phyloP scores from a whole-genome alignment of 2,888 invertebrate species.

The Amorpha juglandis region DNA sequence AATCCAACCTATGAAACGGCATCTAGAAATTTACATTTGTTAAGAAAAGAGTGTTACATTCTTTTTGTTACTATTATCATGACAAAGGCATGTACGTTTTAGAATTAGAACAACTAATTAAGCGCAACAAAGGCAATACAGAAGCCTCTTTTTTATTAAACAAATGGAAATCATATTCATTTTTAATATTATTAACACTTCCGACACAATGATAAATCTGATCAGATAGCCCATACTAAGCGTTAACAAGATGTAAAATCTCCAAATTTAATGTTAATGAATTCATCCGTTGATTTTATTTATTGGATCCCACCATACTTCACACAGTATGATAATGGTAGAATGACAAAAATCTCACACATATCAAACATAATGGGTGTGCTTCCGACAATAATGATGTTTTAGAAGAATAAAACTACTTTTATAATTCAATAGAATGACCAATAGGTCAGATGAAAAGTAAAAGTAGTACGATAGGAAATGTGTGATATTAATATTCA shows the following conservation, averaged over 20 bases:
- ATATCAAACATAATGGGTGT: constrained; percentile 44
- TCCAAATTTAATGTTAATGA: not conserved
- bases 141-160: too few species aligned
- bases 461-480: constrained; percentile 1
- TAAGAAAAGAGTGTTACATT: too few species aligned
- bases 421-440: not conserved
- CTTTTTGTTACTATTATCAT: too few species aligned
- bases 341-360: constrained; percentile 53
- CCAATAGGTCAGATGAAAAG: not conserved
- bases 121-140: too few species aligned
- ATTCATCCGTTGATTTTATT: not conserved
- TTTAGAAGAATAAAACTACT: constrained; percentile 2
- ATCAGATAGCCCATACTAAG: not conserved
- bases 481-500: not conserved
- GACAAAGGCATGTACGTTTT: too few species aligned
- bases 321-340: constrained; percentile 41
- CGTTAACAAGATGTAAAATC: not conserved
- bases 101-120: too few species aligned
- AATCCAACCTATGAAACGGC: not conserved
- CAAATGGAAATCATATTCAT: too few species aligned
- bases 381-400: constrained; percentile 49
- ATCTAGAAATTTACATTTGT: too few species aligned
- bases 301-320: constrained; percentile 1
- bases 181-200: not conserved
- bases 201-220: not conserved